Conservation (phyloP, 2,113 vertebrate species). For the Oreotrochilus melanogaster region DNA sequence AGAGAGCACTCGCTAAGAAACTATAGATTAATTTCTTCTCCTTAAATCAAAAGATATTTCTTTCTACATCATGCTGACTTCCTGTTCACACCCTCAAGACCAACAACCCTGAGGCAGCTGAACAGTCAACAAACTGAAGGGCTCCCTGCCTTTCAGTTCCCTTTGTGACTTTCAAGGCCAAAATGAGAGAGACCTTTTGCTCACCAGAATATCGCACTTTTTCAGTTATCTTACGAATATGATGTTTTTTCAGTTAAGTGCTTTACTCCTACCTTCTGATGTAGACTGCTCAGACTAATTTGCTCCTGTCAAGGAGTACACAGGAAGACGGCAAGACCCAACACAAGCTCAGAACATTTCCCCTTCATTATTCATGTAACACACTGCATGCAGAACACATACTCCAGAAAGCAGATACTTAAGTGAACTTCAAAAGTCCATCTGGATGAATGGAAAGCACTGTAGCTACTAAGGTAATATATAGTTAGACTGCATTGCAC, state of each 20-base stretch:
- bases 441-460: neutral
- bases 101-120: neutral
- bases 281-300: neutral
- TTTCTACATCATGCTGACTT: neutral
- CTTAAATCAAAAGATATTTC: neutral
- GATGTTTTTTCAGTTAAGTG: neutral
- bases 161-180: constrained; percentile 36
- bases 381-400: neutral
- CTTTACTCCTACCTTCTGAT: neutral
- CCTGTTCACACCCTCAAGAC: neutral
- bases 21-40: neutral
- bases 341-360: neutral
- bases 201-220: neutral
- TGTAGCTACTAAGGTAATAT: neutral
- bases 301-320: neutral
- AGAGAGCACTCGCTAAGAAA: neutral
- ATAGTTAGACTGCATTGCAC: neutral
- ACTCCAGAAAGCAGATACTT: neutral
- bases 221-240: neutral
- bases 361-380: neutral
- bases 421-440: neutral
- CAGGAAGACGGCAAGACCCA: neutral
- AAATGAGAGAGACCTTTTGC: neutral
- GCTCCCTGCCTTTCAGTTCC: constrained; percentile 27
- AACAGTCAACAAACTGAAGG: neutral